Evolutionary conservation across 2,888 invertebrate species (phyloP).

Genomic region (Patella pellucida): DNA sequence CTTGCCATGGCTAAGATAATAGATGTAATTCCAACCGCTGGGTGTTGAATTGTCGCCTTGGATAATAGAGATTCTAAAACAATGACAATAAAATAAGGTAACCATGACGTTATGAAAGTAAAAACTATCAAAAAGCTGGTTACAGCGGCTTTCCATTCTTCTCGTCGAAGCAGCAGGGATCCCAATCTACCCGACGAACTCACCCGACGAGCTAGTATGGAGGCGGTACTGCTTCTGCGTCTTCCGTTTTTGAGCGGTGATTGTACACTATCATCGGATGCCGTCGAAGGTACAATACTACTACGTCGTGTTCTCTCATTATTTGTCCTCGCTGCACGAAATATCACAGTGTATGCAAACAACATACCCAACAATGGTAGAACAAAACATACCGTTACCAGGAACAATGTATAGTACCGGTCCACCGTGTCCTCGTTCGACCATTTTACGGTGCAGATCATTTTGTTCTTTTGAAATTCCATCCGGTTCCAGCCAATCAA

Average conservation of each 20-base stretch:
- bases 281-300: constrained; percentile 69
- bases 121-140: constrained; percentile 85
- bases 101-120: constrained; percentile 77
- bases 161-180: constrained; percentile 81
- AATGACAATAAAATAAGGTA: constrained; percentile 72
- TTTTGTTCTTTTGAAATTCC: constrained; percentile 57
- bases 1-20: constrained; percentile 76
- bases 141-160: constrained; percentile 90
- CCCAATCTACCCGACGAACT: constrained; percentile 82
- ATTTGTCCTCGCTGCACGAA: constrained; percentile 82
- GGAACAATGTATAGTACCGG: constrained; percentile 68
- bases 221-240: constrained; percentile 54
- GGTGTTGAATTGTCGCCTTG: constrained; percentile 48
- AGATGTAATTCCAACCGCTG: constrained; percentile 70
- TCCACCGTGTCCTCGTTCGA: constrained; percentile 49
- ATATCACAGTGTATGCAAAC: constrained; percentile 78
- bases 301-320: constrained; percentile 76
- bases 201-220: constrained; percentile 75
- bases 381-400: constrained; percentile 72
- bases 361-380: constrained; percentile 76
- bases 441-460: constrained; percentile 63
- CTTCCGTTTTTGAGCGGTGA: constrained; percentile 44
- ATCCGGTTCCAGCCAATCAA: constrained; percentile 64
- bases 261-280: not conserved
- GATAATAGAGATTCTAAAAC: constrained; percentile 60